phyloP scores from a whole-genome alignment of 2,797 vertebrate species.

The Neopelma chrysocephalum region DNA sequence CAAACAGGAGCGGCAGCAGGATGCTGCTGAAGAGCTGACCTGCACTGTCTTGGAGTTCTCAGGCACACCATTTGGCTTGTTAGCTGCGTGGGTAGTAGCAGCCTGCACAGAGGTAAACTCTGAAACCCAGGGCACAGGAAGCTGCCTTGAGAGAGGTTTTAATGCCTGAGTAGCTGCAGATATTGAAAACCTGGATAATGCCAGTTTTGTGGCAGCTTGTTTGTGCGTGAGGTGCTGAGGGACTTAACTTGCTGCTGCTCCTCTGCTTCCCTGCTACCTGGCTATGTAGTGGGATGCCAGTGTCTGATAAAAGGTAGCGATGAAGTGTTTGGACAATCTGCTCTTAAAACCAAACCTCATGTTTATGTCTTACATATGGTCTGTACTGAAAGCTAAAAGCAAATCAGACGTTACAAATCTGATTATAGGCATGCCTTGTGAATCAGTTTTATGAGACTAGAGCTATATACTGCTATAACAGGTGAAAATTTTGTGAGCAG shows the following conservation, averaged over 20 bases:
- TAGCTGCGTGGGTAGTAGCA: accelerated
- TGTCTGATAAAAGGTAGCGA: neutral
- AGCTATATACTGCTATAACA: neutral
- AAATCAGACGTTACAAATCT: neutral
- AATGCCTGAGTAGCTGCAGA: neutral
- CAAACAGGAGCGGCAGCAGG: neutral
- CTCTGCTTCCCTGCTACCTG: neutral
- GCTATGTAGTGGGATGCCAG: neutral
- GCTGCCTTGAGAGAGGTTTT: neutral
- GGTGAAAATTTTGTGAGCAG: neutral
- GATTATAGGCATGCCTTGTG: neutral
- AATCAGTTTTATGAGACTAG: neutral
- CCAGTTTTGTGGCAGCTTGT: neutral
- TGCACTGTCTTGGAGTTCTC: neutral
- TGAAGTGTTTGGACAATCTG: neutral
- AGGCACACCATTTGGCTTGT: accelerated
- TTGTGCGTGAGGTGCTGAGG: neutral
- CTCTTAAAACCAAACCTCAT: neutral
- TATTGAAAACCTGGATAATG: neutral
- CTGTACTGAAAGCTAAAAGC: neutral
- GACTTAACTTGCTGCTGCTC: neutral
- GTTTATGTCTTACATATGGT: neutral
- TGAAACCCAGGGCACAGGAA: neutral
- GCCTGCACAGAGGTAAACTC: neutral
- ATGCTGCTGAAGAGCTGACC: neutral